Evolutionary conservation across 1,140 invertebrate genomes (phyloP).

Genomic region (Ceratoteleas bidentatus): DNA sequence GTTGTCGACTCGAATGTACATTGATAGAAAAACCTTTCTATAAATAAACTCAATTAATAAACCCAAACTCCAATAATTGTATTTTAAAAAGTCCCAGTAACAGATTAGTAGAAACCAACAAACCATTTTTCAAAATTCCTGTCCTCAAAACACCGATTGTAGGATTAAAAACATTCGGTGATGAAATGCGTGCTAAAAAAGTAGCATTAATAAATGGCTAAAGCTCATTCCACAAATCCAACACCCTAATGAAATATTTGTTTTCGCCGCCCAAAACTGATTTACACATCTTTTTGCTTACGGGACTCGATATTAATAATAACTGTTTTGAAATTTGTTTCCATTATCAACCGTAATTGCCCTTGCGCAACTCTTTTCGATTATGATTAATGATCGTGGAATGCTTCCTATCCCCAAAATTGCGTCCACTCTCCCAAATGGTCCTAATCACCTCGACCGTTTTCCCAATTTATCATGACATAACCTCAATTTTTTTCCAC

Average conservation of each 20-base stretch:
- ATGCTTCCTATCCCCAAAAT: conserved; percentile 24
- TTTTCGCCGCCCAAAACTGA: conserved; percentile 7
- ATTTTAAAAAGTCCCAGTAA: too few species aligned
- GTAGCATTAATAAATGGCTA: conserved; percentile 31
- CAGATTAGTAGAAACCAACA: conserved; percentile 10
- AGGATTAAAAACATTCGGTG: not conserved
- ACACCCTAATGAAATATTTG: conserved; percentile 38
- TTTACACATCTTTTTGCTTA: conserved; percentile 26
- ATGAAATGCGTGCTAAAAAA: conserved; percentile 1
- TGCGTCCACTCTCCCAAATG: conserved; percentile 36
- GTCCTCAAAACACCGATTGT: not conserved
- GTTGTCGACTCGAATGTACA: too few species aligned
- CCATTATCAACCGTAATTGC: conserved; percentile 42
- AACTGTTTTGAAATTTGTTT: conserved; percentile 44
- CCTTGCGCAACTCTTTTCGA: conserved; percentile 5
- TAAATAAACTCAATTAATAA: too few species aligned
- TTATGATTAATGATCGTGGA: conserved; percentile 47
- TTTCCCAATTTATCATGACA: conserved; percentile 20
- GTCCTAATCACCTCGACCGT: conserved; percentile 30
- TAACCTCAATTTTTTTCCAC: too few species aligned
- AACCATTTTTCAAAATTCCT: not conserved
- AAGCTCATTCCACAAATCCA: conserved; percentile 24
- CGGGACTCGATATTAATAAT: conserved; percentile 36
- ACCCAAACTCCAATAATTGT: too few species aligned
- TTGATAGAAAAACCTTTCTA: too few species aligned